A percentile compares a stretch with the other conserved stretches of the same genome.
Conservation (phyloP, 2,888 invertebrate species). For the Protodeltote pygarga region DNA sequence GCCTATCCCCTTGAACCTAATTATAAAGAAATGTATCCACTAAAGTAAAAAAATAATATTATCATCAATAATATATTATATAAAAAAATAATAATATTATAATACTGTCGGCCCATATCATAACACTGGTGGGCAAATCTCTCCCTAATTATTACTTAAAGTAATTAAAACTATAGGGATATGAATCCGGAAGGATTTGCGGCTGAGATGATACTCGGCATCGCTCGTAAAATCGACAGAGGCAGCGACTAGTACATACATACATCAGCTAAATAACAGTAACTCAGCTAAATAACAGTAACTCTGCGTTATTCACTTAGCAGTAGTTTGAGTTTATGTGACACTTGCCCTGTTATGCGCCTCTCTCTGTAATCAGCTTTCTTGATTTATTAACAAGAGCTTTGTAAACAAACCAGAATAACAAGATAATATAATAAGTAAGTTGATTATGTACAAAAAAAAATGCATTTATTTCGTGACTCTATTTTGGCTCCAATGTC, state of each 20-base stretch:
- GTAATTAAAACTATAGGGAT: neutral
- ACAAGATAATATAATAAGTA: constrained; percentile 6
- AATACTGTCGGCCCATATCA: too few species aligned
- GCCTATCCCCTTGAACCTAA: too few species aligned
- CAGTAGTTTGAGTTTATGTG: constrained; percentile 38
- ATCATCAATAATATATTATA: too few species aligned
- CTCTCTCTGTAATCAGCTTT: constrained; percentile 29
- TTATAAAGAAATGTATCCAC: too few species aligned
- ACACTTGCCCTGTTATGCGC: constrained; percentile 31
- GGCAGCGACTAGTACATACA: constrained; percentile 26
- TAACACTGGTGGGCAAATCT: too few species aligned
- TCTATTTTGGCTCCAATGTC: too few species aligned
- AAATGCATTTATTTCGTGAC: too few species aligned
- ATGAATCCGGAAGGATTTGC: constrained; percentile 1
- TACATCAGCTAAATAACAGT: constrained; percentile 27
- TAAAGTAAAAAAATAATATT: too few species aligned
- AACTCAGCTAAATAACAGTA: constrained; percentile 29
- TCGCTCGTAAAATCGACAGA: constrained; percentile 20
- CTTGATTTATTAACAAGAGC: constrained; percentile 21
- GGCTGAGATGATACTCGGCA: constrained; percentile 2
- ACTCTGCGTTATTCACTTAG: constrained; percentile 40
- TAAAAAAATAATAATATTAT: too few species aligned
- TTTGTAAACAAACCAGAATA: constrained; percentile 22
- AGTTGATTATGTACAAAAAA: neutral
- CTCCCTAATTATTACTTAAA: neutral